Percentiles rank a stretch among this genome's conserved stretches.
Conservation (phyloP, 2,113 vertebrate genomes). For the human region DNA sequence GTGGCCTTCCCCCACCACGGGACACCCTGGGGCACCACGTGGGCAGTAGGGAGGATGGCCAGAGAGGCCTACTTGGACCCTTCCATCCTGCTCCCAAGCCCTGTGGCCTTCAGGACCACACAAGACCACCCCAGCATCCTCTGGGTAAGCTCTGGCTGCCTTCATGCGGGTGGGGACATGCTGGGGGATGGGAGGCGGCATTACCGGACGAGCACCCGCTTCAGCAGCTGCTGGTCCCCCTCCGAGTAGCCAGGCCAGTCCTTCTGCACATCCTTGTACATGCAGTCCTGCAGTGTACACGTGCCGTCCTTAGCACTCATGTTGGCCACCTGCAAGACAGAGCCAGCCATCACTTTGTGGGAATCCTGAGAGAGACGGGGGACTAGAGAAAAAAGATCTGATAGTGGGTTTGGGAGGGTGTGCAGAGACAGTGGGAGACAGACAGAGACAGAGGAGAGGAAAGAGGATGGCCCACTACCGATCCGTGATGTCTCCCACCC, state of each 20-base stretch:
- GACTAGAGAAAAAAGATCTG: neutral
- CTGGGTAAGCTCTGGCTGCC: neutral
- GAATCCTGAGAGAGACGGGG: neutral
- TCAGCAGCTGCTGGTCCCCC: conserved; percentile 95
- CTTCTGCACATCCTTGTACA: conserved; percentile 95
- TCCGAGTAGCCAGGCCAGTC: conserved; percentile 98
- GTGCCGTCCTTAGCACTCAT: conserved; percentile 93
- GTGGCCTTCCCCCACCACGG: neutral
- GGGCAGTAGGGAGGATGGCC: neutral
- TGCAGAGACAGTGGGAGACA: neutral
- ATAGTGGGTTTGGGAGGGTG: accelerated
- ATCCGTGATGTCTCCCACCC: neutral
- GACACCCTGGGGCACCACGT: neutral
- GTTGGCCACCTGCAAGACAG: conserved; percentile 91
- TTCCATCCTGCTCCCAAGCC: neutral
- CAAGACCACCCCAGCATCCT: neutral
- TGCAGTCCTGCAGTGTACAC: conserved; percentile 93
- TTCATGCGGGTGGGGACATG: neutral
- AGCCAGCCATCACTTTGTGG: neutral
- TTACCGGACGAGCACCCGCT: conserved; percentile 94
- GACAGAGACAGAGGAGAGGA: neutral
- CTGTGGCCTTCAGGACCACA: neutral
- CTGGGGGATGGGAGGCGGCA: neutral
- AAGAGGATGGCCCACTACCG: neutral
- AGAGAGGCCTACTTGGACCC: neutral